Evolutionary conservation across 1,140 invertebrate genomes (phyloP), one percentile per base, ranked within the genome.

Genomic region (Apolygus lucorum): DNA sequence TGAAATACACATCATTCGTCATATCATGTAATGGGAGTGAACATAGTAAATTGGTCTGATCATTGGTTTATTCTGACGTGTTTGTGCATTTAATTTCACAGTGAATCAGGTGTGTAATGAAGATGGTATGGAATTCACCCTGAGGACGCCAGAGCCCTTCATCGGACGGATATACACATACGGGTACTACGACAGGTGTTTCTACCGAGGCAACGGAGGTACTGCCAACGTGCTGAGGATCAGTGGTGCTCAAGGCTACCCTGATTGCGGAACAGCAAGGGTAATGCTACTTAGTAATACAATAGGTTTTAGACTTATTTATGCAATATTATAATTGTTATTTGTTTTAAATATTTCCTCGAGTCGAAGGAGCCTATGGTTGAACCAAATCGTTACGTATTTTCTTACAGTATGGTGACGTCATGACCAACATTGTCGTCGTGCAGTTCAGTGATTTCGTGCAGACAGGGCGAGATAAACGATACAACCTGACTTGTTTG

Each of bases 391-490:
- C 34, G 17, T 49, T 49, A 8, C 34, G 17, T 11, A 17, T 49
- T 49, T 49, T 49, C 17, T 73, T 81, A 21, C 78, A 93, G 89
- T 93, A 91, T 74, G 92, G 91, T 0, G 92, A 95, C 75, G 92
- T 91, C 0, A 90, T 95, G 86, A 95, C 92, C 52, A 96, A 95
- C 75, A 95, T 96, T 64, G 91, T 94, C 1, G 92, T 96, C 22
- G 92, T 96, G 0, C 93, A 96, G 79, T 95, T 95, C 79, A 93
- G 91, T 70, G 92, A 95, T 78, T 91, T 90, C 75, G 92, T 96
- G 0, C 92, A 95, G 81, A 95, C 93, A 0, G 90, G 90, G 62
- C 81, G 89, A 70, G 93, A 96, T 78, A 95, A 95, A 76, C 83
- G 92, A 21, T 96, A 95, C 79, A 96, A 96, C 79, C 79, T 96